Base-by-base conservation (phyloP, 2,797 vertebrate genomes). In the Schizothorax lantsangensis region DNA sequence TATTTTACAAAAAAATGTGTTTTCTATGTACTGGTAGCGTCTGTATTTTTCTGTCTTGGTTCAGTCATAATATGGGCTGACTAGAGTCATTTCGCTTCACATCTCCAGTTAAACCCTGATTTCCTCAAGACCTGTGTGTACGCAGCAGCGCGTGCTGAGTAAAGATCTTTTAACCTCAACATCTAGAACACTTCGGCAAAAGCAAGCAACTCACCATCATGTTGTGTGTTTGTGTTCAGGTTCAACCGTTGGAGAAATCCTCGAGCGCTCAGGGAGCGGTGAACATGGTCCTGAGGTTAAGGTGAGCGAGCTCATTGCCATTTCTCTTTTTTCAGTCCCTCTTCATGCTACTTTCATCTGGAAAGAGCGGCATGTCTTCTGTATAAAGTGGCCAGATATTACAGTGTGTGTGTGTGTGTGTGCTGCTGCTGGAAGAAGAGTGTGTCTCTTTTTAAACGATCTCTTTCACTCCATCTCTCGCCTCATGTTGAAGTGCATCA, bases 221-320 rank as follows among this genome's bases (percentile, higher is more conserved):
- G 40, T 43, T 88, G 89, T 88, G 47, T 72, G 88, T 80, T 86
- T 78, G 30, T 84, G 83, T 90, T 82, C 94, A 99, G 98, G 96
- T 96, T 89, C 96, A 96, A 89, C 95, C 96, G 17, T 96, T 92
- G 86, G 95, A 95, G 91, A 94, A 94, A 79, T 91, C 94, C 0
- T 92, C 95, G 79, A 95, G 95, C 91, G 94, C 92, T 92, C 95
- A 96, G 93, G 95, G 95, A 91, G 96, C 96, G 0, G 95, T 99
- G 92, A 99, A 99, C 95, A 97, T 99, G 94, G 98, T 99, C 81
- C 96, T 99, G 91, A 96, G 98, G 91, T 95, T 99, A 94, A 98
- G 98, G 98, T 99, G 95, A 97, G 96, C 90, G 73, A 62, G 84
- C 59, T 11, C 3, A 15, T 57, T 78, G 59, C 17, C 0, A 3